Conservation (phyloP, 2,888 invertebrate genomes). For the Sipha maydis region DNA sequence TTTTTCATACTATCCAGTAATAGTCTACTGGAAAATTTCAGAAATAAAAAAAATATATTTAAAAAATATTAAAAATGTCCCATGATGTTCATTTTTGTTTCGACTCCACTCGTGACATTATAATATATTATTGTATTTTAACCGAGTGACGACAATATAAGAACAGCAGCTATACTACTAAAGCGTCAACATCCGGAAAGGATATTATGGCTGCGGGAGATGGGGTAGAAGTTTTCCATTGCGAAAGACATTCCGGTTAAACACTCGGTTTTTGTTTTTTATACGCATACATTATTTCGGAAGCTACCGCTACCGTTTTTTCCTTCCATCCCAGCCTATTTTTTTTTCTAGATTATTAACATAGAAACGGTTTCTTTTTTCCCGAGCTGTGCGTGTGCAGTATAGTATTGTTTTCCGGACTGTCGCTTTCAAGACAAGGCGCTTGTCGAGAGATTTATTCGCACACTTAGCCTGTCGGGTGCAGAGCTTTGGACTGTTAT, state of each 20-base stretch:
- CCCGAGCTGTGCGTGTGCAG: not conserved
- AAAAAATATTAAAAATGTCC: not conserved
- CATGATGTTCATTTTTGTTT: not conserved
- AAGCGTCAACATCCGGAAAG: constrained; percentile 54
- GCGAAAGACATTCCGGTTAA: constrained; percentile 54
- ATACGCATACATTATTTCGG: constrained; percentile 16
- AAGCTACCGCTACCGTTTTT: not conserved
- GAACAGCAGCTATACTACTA: not conserved
- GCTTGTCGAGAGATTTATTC: constrained; percentile 53
- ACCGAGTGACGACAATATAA: constrained; percentile 7
- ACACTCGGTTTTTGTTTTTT: constrained; percentile 43
- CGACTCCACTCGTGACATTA: not conserved
- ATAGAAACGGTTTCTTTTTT: constrained; percentile 39
- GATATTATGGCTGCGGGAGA: not conserved
- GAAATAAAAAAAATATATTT: not conserved
- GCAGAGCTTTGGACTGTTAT: constrained; percentile 55
- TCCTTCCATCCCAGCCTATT: not conserved
- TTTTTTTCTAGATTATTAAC: constrained; percentile 46
- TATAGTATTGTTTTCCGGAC: constrained; percentile 56
- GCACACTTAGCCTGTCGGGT: constrained; percentile 59
- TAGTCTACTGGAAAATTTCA: not conserved
- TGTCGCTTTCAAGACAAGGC: constrained; percentile 57
- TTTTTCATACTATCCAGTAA: too few relatives aligned
- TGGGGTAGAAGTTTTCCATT: constrained; percentile 20
- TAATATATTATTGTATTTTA: constrained; percentile 3